Percentiles rank a stretch among this genome's conserved stretches.
These are phyloP conservation scores for Artibeus lituratus DNA, from an alignment of 2,797 vertebrate species.

Conservation along the genomic window DNA sequence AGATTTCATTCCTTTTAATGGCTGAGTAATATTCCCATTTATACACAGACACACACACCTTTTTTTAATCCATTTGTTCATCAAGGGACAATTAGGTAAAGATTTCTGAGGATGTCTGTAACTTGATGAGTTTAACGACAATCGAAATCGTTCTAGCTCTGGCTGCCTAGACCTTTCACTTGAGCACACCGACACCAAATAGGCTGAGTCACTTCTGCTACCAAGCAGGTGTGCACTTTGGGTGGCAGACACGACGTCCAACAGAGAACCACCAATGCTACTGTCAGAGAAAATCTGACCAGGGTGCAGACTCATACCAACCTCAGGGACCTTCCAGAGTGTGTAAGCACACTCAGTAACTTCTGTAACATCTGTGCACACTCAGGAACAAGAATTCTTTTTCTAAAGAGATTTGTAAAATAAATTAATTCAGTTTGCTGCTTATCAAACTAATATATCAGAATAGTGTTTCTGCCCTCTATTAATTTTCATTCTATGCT, in stretches of 20 bases:
- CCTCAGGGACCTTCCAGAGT: neutral
- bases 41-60: neutral
- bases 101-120: neutral
- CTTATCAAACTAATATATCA: neutral
- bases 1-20: neutral
- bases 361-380: neutral
- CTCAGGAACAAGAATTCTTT: neutral
- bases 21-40: neutral
- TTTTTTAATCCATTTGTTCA: neutral
- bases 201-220: neutral
- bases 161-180: neutral
- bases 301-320: neutral
- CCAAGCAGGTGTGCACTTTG: neutral
- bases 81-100: neutral
- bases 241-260: neutral
- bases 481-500: neutral
- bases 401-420: neutral
- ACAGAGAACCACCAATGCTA: neutral
- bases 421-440: neutral
- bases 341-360: neutral
- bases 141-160: neutral
- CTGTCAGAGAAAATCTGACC: neutral
- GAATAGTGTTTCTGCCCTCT: neutral
- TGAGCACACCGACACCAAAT: neutral
- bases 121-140: conserved; percentile 16